Percentiles rank a stretch among this genome's conserved stretches.
phyloP scores from a whole-genome alignment of 1,140 invertebrate genomes.

The Drosophila nannoptera region DNA sequence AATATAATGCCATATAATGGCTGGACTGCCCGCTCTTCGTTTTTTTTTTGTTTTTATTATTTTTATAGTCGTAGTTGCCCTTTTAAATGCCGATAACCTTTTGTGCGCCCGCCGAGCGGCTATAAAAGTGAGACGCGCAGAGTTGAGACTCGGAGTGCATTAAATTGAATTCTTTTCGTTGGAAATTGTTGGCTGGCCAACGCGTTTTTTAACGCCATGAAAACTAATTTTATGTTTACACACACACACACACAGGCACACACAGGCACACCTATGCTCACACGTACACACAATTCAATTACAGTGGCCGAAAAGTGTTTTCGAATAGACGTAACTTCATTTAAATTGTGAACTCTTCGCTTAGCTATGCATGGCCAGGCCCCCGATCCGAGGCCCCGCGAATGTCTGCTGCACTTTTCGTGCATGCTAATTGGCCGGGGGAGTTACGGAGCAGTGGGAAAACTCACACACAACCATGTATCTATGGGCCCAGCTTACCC shows the following conservation, averaged over 20 bases:
- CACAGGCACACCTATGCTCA: not conserved
- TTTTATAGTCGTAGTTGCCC: slow-evolving; percentile 45
- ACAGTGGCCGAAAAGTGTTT: slow-evolving; percentile 55
- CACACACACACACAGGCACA: slow-evolving; percentile 31
- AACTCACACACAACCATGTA: too few relatives aligned
- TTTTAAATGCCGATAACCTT: slow-evolving; percentile 76
- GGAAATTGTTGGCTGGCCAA: slow-evolving; percentile 52
- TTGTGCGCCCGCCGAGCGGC: slow-evolving; percentile 63
- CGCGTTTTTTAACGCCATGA: slow-evolving; percentile 74
- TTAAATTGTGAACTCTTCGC: slow-evolving; percentile 55
- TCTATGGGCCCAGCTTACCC: slow-evolving; percentile 28
- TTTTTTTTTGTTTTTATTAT: slow-evolving; percentile 33
- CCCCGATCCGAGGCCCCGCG: slow-evolving; percentile 48
- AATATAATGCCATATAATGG: slow-evolving; percentile 72
- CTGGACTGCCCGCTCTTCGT: slow-evolving; percentile 34
- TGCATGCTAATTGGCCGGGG: slow-evolving; percentile 68
- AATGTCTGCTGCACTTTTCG: slow-evolving; percentile 66
- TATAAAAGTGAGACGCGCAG: slow-evolving; percentile 53
- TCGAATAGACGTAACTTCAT: slow-evolving; percentile 54
- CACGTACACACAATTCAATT: slow-evolving; percentile 73
- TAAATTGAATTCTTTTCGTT: slow-evolving; percentile 67
- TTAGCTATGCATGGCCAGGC: slow-evolving; percentile 69
- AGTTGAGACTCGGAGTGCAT: slow-evolving; percentile 61
- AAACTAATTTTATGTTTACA: slow-evolving; percentile 75
- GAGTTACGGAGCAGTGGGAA: slow-evolving; percentile 2